Evolutionary conservation across 2,797 vertebrate species (phyloP), one percentile per base, ranked within the genome.

Genomic region (Apogon hyalosoma): DNA sequence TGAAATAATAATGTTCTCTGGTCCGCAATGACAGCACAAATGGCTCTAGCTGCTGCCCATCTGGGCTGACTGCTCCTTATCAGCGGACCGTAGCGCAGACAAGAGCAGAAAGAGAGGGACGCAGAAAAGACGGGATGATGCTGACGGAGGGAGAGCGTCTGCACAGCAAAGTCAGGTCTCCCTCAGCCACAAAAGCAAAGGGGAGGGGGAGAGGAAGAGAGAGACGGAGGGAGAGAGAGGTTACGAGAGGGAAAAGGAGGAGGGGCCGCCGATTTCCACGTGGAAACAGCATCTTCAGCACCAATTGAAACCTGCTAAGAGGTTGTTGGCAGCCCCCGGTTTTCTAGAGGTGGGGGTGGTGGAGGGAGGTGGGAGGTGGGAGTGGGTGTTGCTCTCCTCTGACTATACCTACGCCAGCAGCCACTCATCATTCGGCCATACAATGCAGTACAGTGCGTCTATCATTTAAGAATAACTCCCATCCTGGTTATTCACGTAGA

Each of bases 301-400:
- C 91, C 69, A 84, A 92, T 90, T 80, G 87, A 90, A 90, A 89
- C 90, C 63, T 89, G 91, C 87, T 89, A 88, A 93, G 90, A 91
- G 87, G 86, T 70, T 88, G 90, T 91, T 89, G 91, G 92, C 92
- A 84, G 93, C 86, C 92, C 88, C 88, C 86, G 82, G 33, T 55
- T 75, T 58, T n/a, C 40, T 43, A 48, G 40, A 63, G 63, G 73
- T 15, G 55, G 21, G 66, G 63, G 62, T 18, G 46, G 49, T 12
- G 7, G n/a, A 49, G 28, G 61, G 60, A 12, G 55, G 21, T 60
- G 63, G 59, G 18, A 39, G 49, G 14, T 7, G n/a, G 63, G 61
- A 55, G 45, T n/a, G 61, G 48, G 50, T 41, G 42, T 72, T 43
- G 59, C 49, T 72, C 58, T 63, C 43, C 47, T 74, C 49, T 75